Base-by-base conservation (phyloP, 1,140 invertebrate species). In the Drosophila simulans region DNA sequence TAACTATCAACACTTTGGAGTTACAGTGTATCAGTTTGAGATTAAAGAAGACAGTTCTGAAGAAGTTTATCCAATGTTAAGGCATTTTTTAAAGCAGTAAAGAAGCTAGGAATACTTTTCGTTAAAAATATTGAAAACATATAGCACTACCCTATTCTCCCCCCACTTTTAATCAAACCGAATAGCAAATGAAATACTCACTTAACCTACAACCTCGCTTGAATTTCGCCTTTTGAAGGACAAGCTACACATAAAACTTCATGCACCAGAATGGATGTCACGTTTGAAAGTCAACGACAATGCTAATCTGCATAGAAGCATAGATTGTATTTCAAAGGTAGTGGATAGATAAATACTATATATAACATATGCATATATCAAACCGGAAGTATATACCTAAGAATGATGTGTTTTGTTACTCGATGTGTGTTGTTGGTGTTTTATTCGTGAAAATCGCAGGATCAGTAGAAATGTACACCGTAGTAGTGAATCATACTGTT, bases 291-390 rank as follows among this genome's bases (percentile, higher is more conserved):
- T 92, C 92, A 91, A 92, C 34, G 94, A 94, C 35, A 93, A 93
- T 59, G 72, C 93, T 12, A 92, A 93, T 40, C 91, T 95, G 25
- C 95, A 95, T 90, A 93, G 94, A 70, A 95, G 95, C 62, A 95
- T 94, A 52, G 95, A 95, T 89, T 95, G 95, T 76, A 95, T 96
- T 77, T 93, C 94, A 39, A 95, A 95, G 85, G 94, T 95, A 70
- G 91, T 93, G 57, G n/a, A 72, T 55, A 51, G 55, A 59, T 53
- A 20, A 59, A 22, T 71, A 53, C 54, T 66, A 59, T 75, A 42
- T 57, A 60, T 17, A 49, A 27, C 12, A 39, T 39, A 39, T 31
- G 39, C 25, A 39, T 70, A 49, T 55, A 49, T 57, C 27, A 15
- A 48, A 48, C 20, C 46, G 56, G 54, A 64, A 73, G 17, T 42